A percentile compares a stretch with the other conserved stretches of the same genome.
These are phyloP conservation scores for Nesidiocoris tenuis DNA, from an alignment of 2,888 invertebrate genomes.

Conservation along the genomic window DNA sequence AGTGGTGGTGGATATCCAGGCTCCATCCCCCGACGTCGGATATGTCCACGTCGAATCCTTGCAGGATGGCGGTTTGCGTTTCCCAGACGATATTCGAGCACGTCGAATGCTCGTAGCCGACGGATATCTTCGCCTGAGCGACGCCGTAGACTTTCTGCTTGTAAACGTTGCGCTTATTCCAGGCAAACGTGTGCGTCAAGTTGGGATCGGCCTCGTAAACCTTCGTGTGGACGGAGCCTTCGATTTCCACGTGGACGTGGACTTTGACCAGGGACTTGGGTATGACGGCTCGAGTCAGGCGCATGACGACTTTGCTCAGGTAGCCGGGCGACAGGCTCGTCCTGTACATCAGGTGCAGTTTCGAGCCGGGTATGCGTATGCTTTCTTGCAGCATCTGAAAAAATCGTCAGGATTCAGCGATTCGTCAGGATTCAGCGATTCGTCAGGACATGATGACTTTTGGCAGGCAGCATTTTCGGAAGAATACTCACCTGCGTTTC, in stretches of 20 bases:
- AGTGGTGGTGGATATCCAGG: slow-evolving; percentile 95
- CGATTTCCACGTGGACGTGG: slow-evolving; percentile 88
- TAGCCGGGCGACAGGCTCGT: slow-evolving; percentile 94
- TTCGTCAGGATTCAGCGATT: too few relatives aligned
- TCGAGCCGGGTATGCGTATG: slow-evolving; percentile 89
- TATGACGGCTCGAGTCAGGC: slow-evolving; percentile 75
- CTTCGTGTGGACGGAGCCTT: slow-evolving; percentile 87
- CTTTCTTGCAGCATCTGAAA: slow-evolving; percentile 92
- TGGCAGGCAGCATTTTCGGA: too few relatives aligned
- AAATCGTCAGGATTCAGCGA: too few relatives aligned
- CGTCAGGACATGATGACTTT: too few relatives aligned
- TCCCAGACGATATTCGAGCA: slow-evolving; percentile 91
- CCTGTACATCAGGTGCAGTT: slow-evolving; percentile 90
- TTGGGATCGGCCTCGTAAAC: slow-evolving; percentile 95
- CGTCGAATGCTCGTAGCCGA: slow-evolving; percentile 91
- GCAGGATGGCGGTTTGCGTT: slow-evolving; percentile 87
- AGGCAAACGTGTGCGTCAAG: slow-evolving; percentile 92
- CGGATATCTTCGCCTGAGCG: slow-evolving; percentile 81
- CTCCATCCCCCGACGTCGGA: slow-evolving; percentile 98
- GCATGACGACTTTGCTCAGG: slow-evolving; percentile 87
- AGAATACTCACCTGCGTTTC: slow-evolving; percentile 84
- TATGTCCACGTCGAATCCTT: slow-evolving; percentile 94
- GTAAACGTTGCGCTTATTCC: slow-evolving; percentile 97
- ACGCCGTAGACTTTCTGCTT: slow-evolving; percentile 92
- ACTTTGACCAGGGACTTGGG: slow-evolving; percentile 82